Evolutionary conservation across 1,140 invertebrate genomes (phyloP).

Genomic region (Brachionus plicatilis): DNA sequence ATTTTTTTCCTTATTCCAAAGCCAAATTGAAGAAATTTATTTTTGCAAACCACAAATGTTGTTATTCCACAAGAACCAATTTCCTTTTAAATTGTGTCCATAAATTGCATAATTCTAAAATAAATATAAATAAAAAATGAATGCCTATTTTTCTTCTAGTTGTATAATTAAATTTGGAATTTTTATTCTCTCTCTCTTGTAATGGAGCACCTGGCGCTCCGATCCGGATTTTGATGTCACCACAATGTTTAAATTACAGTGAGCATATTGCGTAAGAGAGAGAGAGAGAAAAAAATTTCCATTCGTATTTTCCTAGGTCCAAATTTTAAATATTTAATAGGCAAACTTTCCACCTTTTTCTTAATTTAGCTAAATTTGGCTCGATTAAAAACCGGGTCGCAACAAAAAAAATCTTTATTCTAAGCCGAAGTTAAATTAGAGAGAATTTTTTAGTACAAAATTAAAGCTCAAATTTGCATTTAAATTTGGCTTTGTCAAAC

Average conservation of each 20-base stretch:
- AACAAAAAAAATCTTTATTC: not conserved
- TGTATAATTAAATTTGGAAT: not conserved
- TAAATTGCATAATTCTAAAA: not conserved
- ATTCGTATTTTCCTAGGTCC: not conserved
- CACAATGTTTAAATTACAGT: not conserved
- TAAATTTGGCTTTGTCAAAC: not conserved
- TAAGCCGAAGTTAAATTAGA: not conserved
- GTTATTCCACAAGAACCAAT: not conserved
- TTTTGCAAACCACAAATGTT: not conserved
- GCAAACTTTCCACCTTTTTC: not conserved
- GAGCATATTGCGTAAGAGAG: not conserved
- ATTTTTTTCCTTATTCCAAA: not conserved
- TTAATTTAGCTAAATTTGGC: not conserved
- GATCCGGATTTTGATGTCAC: not conserved
- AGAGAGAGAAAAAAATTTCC: not conserved
- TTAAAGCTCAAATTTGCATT: constrained; percentile 1
- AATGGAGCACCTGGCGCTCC: not conserved
- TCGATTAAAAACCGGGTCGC: not conserved
- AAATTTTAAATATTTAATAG: not conserved
- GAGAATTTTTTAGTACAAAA: not conserved
- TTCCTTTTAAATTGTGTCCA: not conserved
- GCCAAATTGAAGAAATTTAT: too few species aligned
- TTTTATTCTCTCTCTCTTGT: not conserved
- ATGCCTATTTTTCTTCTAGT: not conserved
- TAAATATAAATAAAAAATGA: not conserved